Evolutionary conservation across 2,797 vertebrate species (phyloP), one percentile per base, ranked within the genome.

Genomic region (Lemur catta): DNA sequence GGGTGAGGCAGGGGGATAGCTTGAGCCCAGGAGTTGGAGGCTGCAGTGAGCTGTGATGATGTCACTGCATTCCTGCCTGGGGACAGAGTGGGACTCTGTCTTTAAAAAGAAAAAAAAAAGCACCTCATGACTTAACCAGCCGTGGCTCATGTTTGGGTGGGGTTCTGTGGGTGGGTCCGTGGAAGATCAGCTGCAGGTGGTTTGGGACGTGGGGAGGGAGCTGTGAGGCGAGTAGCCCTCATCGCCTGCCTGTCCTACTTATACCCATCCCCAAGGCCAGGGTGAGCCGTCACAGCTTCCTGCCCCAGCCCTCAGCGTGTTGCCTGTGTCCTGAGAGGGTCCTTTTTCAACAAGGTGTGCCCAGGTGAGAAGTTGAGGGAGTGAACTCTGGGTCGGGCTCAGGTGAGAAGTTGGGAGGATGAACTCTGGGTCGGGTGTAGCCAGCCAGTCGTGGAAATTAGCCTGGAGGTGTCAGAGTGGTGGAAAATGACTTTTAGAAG

Each of bases 211-310:
- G 72, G 71, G 38, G 78, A 92, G 86, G 78, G 48, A 0, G 0
- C 59, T 26, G 38, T 24, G 85, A 46, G 80, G 41, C n/a, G 71
- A 78, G 76, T 57, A 46, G 74, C 78, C 55, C 93, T 85, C 0
- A 57, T 5, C 11, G 12, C 85, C 80, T 81, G 95, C 0, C 0
- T 63, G 91, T 91, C 30, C 82, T 48, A 43, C 43, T 43, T 43
- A 95, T 93, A 86, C 89, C 89, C 95, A 93, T 89, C 67, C 10
- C 7, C 17, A n/a, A n/a, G 96, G 95, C 94, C 71, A 18, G 50
- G 90, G 79, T 67, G 18, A 28, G 52, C 24, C 0, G 4, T 17
- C 20, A 78, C 57, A 75, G 94, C 86, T 71, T 57, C 72, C 80
- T 61, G 76, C 96, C 91, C 71, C 96, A 67, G 85, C 0, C 24